Base-by-base conservation (phyloP, 2,113 vertebrate genomes). In the Jaculus jaculus region DNA sequence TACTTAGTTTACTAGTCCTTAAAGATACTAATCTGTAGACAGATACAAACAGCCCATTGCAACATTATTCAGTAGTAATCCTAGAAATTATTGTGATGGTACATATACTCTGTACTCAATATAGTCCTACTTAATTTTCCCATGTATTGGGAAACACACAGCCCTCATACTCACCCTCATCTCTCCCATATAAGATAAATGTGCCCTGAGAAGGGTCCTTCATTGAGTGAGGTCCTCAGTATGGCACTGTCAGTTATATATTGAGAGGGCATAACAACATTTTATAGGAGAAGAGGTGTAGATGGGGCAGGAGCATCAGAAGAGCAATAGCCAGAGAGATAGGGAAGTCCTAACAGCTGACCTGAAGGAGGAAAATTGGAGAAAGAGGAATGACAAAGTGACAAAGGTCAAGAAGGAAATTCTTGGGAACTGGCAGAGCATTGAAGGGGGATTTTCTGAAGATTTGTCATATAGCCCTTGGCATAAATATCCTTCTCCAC, bases 161-260 rank as follows among this genome's bases (percentile, higher is more conserved):
- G 26, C 21, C 6, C n/a, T 39, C 23, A 37, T 10, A 1, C 21
- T 7, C 16, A n/a, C 1, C 12, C 10, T 3, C 2, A 8, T 23
- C 51, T 20, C 12, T 69, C 34, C 32, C 34, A 66, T 42, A 13
- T n/a, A n/a, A 90, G 66, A 60, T 3, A 58, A 72, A 51, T 26
- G 15, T 28, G 6, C 15, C 34, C 92, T 18, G 24, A 58, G 16
- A 24, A 54, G 71, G 68, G 10, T 18, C 30, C 47, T 73, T 68
- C 77, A 66, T n/a, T 75, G 1, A 73, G 4, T 24, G 32, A 7
- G 21, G 20, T 32, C 65, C 68, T 84, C 63, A 10, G 7, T 34
- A 37, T 54, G 28, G 23, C 26, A 3, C 82, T 84, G 13, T 28
- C 66, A 84, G 1, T 65, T 28, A 63, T 28, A 91, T 74, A 51